Base-by-base conservation (phyloP, 2,113 vertebrate species). In the Pseudorhombus dupliciocellatus region DNA sequence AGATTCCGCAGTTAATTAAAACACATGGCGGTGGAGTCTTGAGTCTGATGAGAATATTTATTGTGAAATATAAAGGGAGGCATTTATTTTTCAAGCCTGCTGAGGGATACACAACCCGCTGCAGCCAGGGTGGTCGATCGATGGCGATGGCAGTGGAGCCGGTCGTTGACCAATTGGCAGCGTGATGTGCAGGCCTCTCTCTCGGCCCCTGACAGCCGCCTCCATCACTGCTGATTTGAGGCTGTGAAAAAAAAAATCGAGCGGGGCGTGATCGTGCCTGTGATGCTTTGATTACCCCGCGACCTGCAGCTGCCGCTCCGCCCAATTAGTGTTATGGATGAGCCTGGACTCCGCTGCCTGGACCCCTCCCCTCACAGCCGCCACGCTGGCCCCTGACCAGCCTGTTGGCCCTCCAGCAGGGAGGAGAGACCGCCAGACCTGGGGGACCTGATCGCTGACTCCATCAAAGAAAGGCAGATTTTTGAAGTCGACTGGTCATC, bases 281-380 rank as follows among this genome's bases (percentile, higher is more conserved):
- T 26, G 59, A 79, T 26, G 66, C 77, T 76, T 60, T 81, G 80
- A 87, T 83, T 83, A 78, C 48, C 74, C 48, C 0, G 42, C 66
- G 76, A 62, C 62, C 66, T 40, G 28, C 57, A 50, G 81, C 73
- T 51, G 78, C 76, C 25, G 54, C 78, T 82, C 65, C n/a, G 55
- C 78, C 80, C 75, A 89, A 85, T 88, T 90, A 87, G 61, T 28
- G 74, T 87, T 84, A 87, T 67, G 71, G 83, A 88, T 85, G 82
- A 89, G 75, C 66, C 42, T 16, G 0, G 9, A 26, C 65, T 75
- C 81, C 66, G 81, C 80, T 52, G 64, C 26, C 2, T 2, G 12
- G 25, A 10, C 54, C 8, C 21, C 56, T 30, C 37, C 66, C 0
- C 20, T 1, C 20, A 2, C 11, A 5, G 7, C 54, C 26, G 24